Base-by-base conservation (phyloP, 2,113 vertebrate species). In the Lates calcarifer region DNA sequence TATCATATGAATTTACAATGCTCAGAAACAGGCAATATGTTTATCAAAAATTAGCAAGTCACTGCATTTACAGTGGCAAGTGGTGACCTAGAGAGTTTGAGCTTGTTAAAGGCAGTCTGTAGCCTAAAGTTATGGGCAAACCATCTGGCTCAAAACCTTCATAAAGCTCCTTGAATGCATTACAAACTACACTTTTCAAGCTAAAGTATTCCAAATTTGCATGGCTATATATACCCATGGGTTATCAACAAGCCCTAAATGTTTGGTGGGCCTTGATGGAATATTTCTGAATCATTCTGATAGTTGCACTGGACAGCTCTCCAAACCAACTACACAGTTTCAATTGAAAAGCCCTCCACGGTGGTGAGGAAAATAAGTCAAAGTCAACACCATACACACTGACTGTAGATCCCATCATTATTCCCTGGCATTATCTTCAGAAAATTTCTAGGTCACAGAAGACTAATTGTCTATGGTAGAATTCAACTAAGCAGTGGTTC, bases 211-310 rank as follows among this genome's bases (percentile, higher is more conserved):
- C 10, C 17, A 1, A n/a, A 35, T 41, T 24, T 31, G 29, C 24
- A 14, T 1, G 11, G 20, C 15, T 31, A 4, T 13, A 1, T 9
- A 15, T 28, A 10, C 7, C 22, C 24, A 33, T 45, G 60, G 6
- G 33, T 22, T 26, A 63, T 69, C 22, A 13, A 63, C 62, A 33
- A 56, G 20, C 17, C 80, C 62, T n/a, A 6, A 10, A 24, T 15
- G 39, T 33, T 70, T 28, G 69, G 57, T 58, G 29, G 64, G 18
- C 47, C 45, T 33, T 33, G 22, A 11, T 13, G 63, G 63, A 62
- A 68, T 35, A 75, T 68, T 28, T 75, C 45, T 75, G 35, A 37
- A 35, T 53, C 31, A 61, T 1, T 12, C 29, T 65, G 29, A 65
- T 49, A 64, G 29, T 33, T 9, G 55, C 26, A 6, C 28, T 1